Percentiles rank a stretch among this genome's conserved stretches.
Evolutionary conservation across 2,888 invertebrate species (phyloP).

Genomic region (Campoplex nolae): DNA sequence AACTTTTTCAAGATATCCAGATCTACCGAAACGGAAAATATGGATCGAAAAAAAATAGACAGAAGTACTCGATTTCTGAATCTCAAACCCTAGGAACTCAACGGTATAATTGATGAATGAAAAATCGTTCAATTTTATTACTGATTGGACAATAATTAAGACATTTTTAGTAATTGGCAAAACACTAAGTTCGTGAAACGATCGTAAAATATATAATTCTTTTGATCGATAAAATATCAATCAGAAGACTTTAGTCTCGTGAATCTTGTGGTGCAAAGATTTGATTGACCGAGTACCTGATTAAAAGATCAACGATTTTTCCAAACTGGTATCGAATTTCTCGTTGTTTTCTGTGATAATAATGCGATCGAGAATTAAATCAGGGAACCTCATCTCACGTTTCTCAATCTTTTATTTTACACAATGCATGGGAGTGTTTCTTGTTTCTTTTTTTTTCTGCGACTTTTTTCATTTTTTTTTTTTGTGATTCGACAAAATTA

Average conservation of each 20-base stretch:
- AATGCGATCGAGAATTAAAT: neutral
- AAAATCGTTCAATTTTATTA: neutral
- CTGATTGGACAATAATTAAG: too few species aligned
- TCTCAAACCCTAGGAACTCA: neutral
- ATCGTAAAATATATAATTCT: neutral
- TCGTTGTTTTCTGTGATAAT: neutral
- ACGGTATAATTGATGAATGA: neutral
- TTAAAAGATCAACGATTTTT: slow-evolving; percentile 24
- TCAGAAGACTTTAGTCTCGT: neutral
- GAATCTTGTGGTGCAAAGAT: neutral
- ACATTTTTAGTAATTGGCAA: too few species aligned
- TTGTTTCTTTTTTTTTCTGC: neutral
- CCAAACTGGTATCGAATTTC: slow-evolving; percentile 24
- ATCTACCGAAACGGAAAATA: neutral
- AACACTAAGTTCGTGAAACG: neutral
- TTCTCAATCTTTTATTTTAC: slow-evolving; percentile 18
- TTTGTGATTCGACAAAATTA: neutral
- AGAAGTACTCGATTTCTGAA: too few species aligned
- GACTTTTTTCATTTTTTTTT: neutral
- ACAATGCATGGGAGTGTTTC: neutral
- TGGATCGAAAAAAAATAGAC: neutral
- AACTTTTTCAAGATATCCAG: neutral
- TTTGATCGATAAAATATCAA: neutral
- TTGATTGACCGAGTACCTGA: slow-evolving; percentile 13
- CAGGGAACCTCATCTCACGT: neutral